Evolutionary conservation across 2,113 vertebrate species (phyloP).

Genomic region (Struthidea cinerea): DNA sequence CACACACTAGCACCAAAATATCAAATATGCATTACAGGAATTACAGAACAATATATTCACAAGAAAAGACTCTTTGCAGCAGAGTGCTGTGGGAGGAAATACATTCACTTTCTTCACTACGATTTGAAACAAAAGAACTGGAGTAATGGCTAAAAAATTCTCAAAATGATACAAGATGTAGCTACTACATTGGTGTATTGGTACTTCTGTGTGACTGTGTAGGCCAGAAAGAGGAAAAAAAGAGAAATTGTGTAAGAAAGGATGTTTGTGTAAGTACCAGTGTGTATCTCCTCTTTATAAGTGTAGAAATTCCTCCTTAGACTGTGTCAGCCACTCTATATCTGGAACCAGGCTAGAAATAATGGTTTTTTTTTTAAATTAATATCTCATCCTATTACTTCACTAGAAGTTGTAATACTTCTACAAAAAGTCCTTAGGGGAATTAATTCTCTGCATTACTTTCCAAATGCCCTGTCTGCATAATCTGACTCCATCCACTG

Average conservation of each 20-base stretch:
- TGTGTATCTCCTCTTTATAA: neutral
- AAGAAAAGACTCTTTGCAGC: neutral
- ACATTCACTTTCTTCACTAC: neutral
- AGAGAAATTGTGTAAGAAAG: neutral
- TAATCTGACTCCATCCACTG: neutral
- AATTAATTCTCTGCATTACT: neutral
- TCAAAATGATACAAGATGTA: neutral
- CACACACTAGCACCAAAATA: neutral
- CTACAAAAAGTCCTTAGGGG: neutral
- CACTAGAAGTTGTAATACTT: neutral
- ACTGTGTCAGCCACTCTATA: neutral
- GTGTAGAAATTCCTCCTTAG: neutral
- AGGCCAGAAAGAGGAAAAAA: fast-evolving
- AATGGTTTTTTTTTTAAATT: neutral
- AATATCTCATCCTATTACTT: neutral
- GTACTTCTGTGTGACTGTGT: no score
- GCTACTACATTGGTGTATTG: neutral
- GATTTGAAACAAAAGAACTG: neutral
- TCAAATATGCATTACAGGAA: neutral
- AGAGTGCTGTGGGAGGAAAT: neutral
- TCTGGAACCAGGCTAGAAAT: neutral
- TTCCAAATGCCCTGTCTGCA: neutral
- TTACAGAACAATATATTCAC: neutral
- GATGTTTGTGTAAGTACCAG: neutral
- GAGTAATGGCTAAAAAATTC: neutral